Evolutionary conservation across 2,888 invertebrate species (phyloP).

Genomic region (Cryptophagus acutangulus): DNA sequence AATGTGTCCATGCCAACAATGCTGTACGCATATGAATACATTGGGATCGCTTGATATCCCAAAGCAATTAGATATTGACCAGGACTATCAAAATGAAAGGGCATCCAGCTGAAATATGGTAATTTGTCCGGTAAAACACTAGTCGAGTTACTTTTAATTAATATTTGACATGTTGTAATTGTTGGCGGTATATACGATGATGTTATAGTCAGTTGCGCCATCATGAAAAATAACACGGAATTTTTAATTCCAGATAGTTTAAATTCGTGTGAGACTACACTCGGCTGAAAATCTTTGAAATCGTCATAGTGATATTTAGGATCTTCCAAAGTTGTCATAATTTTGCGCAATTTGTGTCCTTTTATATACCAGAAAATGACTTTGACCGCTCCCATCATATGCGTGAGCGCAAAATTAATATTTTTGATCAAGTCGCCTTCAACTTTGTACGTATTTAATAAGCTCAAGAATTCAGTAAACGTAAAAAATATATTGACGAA

Average conservation of each 20-base stretch:
- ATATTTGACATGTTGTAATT: slow-evolving; percentile 21
- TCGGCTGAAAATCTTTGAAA: slow-evolving; percentile 29
- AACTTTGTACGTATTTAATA: slow-evolving; percentile 33
- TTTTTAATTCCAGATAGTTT: slow-evolving; percentile 34
- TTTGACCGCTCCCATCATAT: slow-evolving; percentile 40
- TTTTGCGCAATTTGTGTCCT: slow-evolving; percentile 24
- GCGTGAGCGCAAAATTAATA: slow-evolving; percentile 38
- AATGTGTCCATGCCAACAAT: slow-evolving; percentile 40
- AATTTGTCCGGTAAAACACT: slow-evolving; percentile 25
- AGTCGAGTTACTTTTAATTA: slow-evolving; percentile 17
- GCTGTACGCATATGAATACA: slow-evolving; percentile 39
- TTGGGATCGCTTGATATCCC: slow-evolving; percentile 38
- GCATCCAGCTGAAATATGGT: slow-evolving; percentile 42
- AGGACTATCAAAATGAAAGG: slow-evolving; percentile 37
- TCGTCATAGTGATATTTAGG: slow-evolving; percentile 32
- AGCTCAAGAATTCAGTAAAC: slow-evolving; percentile 35
- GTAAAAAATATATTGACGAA: slow-evolving; percentile 39
- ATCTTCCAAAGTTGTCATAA: slow-evolving; percentile 33
- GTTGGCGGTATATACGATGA: slow-evolving; percentile 38
- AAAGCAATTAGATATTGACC: slow-evolving; percentile 35
- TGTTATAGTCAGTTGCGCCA: slow-evolving; percentile 35
- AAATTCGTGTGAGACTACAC: slow-evolving; percentile 26
- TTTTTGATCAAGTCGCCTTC: slow-evolving; percentile 38
- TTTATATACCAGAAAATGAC: slow-evolving; percentile 36
- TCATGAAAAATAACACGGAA: slow-evolving; percentile 32